These are phyloP conservation scores for Diarsia mendica DNA, from an alignment of 2,888 invertebrate species.

Conservation along the genomic window DNA sequence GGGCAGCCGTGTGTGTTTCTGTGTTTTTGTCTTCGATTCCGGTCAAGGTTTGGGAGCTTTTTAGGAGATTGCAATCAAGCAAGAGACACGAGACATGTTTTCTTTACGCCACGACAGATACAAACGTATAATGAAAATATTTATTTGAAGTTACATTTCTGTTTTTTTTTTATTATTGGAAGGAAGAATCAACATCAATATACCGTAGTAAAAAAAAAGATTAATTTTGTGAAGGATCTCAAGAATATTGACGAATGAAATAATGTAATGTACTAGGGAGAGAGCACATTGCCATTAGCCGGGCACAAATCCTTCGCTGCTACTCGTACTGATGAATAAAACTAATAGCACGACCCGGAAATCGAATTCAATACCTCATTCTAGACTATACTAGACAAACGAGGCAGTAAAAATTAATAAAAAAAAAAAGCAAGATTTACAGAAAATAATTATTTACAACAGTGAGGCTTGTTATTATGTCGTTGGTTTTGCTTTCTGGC, in stretches of 20 bases:
- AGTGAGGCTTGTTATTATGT: background rate
- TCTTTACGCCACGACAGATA: slow-evolving; percentile 6
- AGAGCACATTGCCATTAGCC: too few relatives aligned
- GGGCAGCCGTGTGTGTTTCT: slow-evolving; percentile 2
- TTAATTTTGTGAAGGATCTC: too few relatives aligned
- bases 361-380: too few relatives aligned
- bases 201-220: too few relatives aligned
- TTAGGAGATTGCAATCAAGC: slow-evolving; percentile 56
- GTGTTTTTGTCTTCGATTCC: slow-evolving; percentile 39
- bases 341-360: too few relatives aligned
- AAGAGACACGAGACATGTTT: slow-evolving; percentile 24
- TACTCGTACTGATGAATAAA: too few relatives aligned
- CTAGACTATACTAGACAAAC: too few relatives aligned
- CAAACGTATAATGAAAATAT: slow-evolving; percentile 14
- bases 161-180: background rate
- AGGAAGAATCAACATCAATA: background rate
- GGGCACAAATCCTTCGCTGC: too few relatives aligned
- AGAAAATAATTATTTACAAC: background rate
- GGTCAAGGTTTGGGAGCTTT: slow-evolving; percentile 53
- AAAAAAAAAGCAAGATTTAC: background rate
- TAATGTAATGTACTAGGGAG: too few relatives aligned
- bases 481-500: background rate
- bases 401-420: too few relatives aligned
- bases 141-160: background rate
- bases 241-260: background rate